These are phyloP conservation scores for Tetropium fuscum DNA, from an alignment of 2,888 invertebrate genomes.

Conservation along the genomic window DNA sequence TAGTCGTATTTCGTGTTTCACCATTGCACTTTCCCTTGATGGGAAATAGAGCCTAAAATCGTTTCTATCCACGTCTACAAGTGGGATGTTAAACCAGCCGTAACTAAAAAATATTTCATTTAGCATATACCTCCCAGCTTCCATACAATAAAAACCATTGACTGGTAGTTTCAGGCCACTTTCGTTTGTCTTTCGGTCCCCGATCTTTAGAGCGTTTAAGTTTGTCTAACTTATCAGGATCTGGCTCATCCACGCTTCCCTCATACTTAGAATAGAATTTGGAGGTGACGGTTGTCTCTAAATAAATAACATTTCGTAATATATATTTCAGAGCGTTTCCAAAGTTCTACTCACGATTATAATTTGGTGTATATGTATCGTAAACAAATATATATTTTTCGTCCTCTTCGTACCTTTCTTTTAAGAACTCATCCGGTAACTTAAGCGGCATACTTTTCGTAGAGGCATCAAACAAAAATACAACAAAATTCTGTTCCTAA, in stretches of 20 bases:
- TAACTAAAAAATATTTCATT: conserved; percentile 27
- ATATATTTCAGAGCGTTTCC: conserved; percentile 4
- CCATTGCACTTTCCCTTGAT: conserved; percentile 40
- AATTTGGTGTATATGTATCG: conserved; percentile 54
- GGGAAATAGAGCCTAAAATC: conserved; percentile 54
- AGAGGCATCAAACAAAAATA: too few relatives aligned
- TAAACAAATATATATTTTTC: conserved; percentile 51
- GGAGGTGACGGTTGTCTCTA: conserved; percentile 54
- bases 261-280: conserved; percentile 63
- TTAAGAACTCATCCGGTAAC: conserved; percentile 47
- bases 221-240: conserved; percentile 50
- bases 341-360: conserved; percentile 47
- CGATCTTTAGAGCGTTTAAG: conserved; percentile 52
- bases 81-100: conserved; percentile 31
- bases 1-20: conserved; percentile 36
- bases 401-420: conserved; percentile 54
- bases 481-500: too few relatives aligned
- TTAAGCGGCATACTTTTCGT: conserved; percentile 10
- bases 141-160: conserved; percentile 49
- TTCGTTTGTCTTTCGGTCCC: conserved; percentile 54
- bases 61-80: conserved; percentile 48
- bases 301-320: conserved; percentile 16
- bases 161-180: conserved; percentile 59
- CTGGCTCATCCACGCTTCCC: conserved; percentile 46
- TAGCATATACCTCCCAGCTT: background rate